These are phyloP conservation scores for Mimumesa dahlbomi DNA, from an alignment of 2,888 invertebrate species.

Conservation along the genomic window DNA sequence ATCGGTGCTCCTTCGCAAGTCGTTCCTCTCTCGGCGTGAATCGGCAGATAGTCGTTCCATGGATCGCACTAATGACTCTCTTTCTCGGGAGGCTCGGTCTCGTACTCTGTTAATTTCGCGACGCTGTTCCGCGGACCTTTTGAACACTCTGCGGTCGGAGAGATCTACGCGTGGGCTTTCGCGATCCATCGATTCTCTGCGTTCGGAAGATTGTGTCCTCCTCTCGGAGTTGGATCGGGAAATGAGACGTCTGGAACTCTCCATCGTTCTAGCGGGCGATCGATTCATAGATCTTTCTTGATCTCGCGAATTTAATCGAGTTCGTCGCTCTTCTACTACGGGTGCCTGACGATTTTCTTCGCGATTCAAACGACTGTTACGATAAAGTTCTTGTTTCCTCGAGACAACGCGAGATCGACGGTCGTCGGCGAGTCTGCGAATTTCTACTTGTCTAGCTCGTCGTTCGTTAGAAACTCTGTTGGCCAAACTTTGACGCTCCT, in stretches of 20 bases:
- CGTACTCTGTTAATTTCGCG: conserved; percentile 10
- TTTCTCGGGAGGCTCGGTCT: conserved; percentile 5
- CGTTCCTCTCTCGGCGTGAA: conserved; percentile 20
- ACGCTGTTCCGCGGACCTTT: background rate
- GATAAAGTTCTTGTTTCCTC: background rate
- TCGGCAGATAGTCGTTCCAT: conserved; percentile 10
- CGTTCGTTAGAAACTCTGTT: conserved; percentile 6
- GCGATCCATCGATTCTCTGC: background rate
- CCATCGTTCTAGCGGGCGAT: too few species aligned
- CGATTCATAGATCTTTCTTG: background rate
- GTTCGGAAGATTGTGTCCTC: too few species aligned
- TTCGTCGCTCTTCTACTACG: background rate
- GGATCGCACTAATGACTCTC: conserved; percentile 17
- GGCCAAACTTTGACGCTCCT: background rate
- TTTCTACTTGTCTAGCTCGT: background rate
- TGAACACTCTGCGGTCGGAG: background rate
- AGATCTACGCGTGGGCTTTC: background rate
- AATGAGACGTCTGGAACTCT: background rate
- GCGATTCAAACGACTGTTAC: background rate
- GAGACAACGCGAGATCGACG: conserved; percentile 10
- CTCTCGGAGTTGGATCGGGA: too few species aligned
- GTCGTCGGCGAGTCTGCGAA: conserved; percentile 8
- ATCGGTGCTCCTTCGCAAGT: conserved; percentile 9
- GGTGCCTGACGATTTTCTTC: conserved; percentile 2
- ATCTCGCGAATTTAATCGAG: background rate